Conservation (phyloP, 2,113 vertebrate species). For the Mus pahari region DNA sequence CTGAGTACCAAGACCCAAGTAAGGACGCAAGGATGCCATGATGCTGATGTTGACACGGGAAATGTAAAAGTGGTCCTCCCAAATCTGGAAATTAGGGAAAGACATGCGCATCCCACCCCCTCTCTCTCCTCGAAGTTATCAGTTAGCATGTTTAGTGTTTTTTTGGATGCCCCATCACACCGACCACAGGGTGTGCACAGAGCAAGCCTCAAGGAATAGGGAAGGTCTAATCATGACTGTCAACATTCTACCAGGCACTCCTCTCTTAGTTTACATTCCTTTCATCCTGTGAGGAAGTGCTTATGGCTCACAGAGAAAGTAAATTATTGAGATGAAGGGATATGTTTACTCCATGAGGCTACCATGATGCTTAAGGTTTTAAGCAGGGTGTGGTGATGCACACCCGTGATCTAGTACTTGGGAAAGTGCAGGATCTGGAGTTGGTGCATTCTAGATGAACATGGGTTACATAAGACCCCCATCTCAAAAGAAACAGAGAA, state of each 20-base stretch:
- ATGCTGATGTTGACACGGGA: background rate
- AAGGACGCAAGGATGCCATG: background rate
- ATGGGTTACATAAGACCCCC: background rate
- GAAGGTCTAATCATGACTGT: background rate
- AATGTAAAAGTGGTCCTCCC: background rate
- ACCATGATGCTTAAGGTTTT: background rate
- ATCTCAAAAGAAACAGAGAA: background rate
- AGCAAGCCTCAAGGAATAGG: background rate
- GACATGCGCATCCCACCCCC: background rate
- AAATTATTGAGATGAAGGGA: background rate
- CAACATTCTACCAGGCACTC: background rate
- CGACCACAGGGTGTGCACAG: background rate
- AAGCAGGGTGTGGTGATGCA: background rate
- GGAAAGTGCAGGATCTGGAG: background rate
- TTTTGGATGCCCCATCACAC: background rate
- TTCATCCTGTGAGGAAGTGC: background rate
- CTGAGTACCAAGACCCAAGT: background rate
- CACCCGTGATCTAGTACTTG: background rate
- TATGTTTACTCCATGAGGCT: background rate
- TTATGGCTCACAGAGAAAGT: background rate
- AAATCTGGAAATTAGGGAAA: background rate
- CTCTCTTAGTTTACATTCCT: background rate
- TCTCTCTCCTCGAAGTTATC: background rate
- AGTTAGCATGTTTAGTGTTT: background rate
- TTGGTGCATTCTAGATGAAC: background rate